Base-by-base conservation (phyloP, 1,140 invertebrate species). In the Drosophila bocqueti region DNA sequence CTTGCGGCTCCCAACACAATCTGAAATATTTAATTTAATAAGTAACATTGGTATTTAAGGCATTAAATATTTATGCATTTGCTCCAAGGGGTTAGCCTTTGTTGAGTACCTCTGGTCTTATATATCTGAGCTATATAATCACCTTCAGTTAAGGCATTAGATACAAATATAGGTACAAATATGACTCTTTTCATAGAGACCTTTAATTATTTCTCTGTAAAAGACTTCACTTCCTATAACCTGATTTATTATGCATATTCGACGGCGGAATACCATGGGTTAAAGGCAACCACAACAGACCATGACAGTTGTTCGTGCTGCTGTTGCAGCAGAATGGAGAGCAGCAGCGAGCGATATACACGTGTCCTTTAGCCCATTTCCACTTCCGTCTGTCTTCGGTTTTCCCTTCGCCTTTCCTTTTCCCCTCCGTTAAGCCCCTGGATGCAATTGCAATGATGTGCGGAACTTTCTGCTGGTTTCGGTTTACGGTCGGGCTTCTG, bases 361-460 rank as follows among this genome's bases (percentile, higher is more conserved):
- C 76, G 69, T 73, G 69, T 73, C 69, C 69, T 73, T 60, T 73
- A 42, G 54, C 52, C 62, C 66, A 73, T 73, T 73, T 73, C 69
- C 69, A 73, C 72, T 72, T 73, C 66, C 69, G 66, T 72, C 45
- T 75, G 45, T 24, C 45, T 36, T n/a, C 1, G 47, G 47, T 49
- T 49, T 49, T 49, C 66, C 34, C 16, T 3, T 4, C 15, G 8
- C 16, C 10, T 43, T 65, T 26, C 16, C 24, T 21, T 42, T 43
- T 18, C 11, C 46, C 16, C 34, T 3, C 42, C 31, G 0, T 34
- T 24, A 24, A 46, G 15, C 54, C 40, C 43, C 38, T 29, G 29
- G 31, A 52, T 78, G 73, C 75, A 78, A 68, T 79, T 67, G 75
- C 74, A 78, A 72, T 79, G 76, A 79, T 79, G 76, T 76, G 59